A percentile compares a stretch with the other conserved stretches of the same genome.
phyloP scores from a whole-genome alignment of 1,140 invertebrate genomes.

The Dendrolimus punctatus region DNA sequence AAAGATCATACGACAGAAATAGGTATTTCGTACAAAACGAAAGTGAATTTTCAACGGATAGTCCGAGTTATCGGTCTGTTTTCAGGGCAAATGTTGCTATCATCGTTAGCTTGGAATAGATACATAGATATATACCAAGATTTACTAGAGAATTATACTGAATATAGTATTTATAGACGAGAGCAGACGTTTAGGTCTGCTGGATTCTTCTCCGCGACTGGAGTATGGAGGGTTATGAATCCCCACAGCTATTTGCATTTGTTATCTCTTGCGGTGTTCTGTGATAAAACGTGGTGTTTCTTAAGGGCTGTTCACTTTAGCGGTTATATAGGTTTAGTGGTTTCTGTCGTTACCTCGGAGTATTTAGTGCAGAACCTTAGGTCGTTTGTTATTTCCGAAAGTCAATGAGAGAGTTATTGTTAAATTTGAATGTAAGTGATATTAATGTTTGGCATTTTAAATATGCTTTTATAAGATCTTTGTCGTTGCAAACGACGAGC shows the following conservation, averaged over 20 bases:
- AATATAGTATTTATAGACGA: conserved; percentile 71
- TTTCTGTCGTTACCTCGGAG: conserved; percentile 44
- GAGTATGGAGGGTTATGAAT: conserved; percentile 85
- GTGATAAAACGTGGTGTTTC: conserved; percentile 85
- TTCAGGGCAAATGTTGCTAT: conserved; percentile 79
- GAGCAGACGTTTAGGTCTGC: conserved; percentile 74
- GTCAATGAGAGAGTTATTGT: conserved; percentile 8
- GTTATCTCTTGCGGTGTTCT: conserved; percentile 83
- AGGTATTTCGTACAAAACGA: conserved; percentile 76
- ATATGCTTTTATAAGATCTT: neutral
- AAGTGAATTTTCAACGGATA: conserved; percentile 76
- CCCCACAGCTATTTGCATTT: conserved; percentile 85
- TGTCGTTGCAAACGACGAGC: too few relatives aligned
- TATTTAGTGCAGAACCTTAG: conserved; percentile 42
- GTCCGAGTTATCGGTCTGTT: conserved; percentile 77
- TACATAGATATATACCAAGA: conserved; percentile 86
- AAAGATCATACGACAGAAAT: conserved; percentile 69
- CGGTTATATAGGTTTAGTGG: conserved; percentile 55
- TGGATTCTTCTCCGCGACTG: conserved; percentile 81
- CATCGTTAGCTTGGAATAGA: conserved; percentile 85
- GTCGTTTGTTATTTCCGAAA: conserved; percentile 23
- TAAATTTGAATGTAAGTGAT: neutral
- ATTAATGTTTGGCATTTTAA: neutral
- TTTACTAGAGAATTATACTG: conserved; percentile 76
- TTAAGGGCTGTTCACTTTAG: conserved; percentile 76